Evolutionary conservation across 2,888 invertebrate genomes (phyloP).

Genomic region (Acanthosoma haemorrhoidale): DNA sequence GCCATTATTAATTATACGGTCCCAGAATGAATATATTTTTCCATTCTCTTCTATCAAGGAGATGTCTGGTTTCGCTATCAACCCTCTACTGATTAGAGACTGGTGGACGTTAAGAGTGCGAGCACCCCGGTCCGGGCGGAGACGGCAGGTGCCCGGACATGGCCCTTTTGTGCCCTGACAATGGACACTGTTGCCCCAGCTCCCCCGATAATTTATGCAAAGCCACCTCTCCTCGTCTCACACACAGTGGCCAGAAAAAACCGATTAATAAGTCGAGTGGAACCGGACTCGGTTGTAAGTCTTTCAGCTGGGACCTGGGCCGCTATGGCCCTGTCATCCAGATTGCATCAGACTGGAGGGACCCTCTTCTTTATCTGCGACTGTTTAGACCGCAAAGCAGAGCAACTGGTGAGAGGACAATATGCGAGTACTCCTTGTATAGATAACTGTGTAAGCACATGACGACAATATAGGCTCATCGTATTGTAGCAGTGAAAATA

Average conservation of each 20-base stretch:
- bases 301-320: too few species aligned
- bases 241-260: conserved; percentile 8
- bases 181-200: conserved; percentile 18
- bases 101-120: too few species aligned
- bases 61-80: too few species aligned
- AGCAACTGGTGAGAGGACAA: conserved; percentile 10
- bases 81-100: too few species aligned
- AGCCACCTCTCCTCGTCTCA: background rate
- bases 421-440: background rate
- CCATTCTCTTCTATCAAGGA: too few species aligned
- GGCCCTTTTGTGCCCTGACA: background rate
- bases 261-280: conserved; percentile 23
- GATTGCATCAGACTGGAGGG: background rate
- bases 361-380: background rate
- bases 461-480: too few species aligned
- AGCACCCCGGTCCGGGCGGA: too few species aligned
- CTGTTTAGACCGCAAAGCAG: conserved; percentile 5
- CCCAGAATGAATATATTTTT: too few species aligned
- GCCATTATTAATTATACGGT: too few species aligned
- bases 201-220: conserved; percentile 20
- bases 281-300: conserved; percentile 3
- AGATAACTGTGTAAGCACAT: too few species aligned
- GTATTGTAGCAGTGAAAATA: too few species aligned
- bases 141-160: conserved; percentile 7
- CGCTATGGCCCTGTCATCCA: background rate